A percentile compares a stretch with the other conserved stretches of the same genome.
Evolutionary conservation across 2,888 invertebrate species (phyloP).

Genomic region (Caenorhabditis parvicauda): DNA sequence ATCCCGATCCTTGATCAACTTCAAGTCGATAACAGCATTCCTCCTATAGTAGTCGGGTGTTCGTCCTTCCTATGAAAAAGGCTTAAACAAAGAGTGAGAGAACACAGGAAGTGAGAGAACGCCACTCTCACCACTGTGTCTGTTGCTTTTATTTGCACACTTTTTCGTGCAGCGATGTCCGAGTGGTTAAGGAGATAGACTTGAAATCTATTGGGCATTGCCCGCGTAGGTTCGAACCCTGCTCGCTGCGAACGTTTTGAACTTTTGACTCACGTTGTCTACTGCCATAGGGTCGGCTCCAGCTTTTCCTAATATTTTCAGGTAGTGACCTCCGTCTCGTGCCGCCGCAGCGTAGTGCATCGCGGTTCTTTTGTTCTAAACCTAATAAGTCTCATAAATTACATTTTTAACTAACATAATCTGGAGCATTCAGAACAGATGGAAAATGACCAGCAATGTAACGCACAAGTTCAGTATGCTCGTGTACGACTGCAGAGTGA

Average conservation of each 20-base stretch:
- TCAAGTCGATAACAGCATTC: conserved; percentile 72
- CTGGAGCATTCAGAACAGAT: conserved; percentile 75
- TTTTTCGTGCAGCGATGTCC: no score
- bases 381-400: not conserved
- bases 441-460: conserved; percentile 72
- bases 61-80: conserved; percentile 71
- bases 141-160: not conserved
- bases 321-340: conserved; percentile 71
- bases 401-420: conserved; percentile 59
- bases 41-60: conserved; percentile 79
- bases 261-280: conserved; percentile 79
- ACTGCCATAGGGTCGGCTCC: conserved; percentile 81
- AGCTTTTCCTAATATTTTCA: conserved; percentile 72
- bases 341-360: conserved; percentile 81
- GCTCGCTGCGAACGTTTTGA: no score
- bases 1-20: conserved; percentile 53
- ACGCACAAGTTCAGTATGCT: conserved; percentile 71
- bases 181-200: not conserved
- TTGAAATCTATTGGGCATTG: not conserved
- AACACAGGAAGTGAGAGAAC: not conserved
- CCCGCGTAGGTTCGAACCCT: no score
- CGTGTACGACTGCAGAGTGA: conserved; percentile 84
- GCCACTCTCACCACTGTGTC: not conserved
- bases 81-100: not conserved
- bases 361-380: conserved; percentile 77